Percentiles rank a stretch among this genome's conserved stretches.
phyloP scores from a whole-genome alignment of 2,888 invertebrate genomes.

The Ectobius pallidus region DNA sequence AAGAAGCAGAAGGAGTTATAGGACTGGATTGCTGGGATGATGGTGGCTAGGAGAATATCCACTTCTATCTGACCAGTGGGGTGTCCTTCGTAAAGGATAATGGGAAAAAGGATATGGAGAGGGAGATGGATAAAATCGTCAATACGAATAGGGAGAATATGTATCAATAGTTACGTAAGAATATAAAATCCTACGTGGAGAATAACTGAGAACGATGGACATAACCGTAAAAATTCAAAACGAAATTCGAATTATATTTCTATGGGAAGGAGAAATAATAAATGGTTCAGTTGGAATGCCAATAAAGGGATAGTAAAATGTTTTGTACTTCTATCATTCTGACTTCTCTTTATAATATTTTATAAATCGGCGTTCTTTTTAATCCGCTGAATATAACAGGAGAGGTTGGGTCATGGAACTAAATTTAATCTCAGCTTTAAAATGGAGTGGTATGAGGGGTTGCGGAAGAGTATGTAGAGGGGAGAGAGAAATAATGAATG shows the following conservation, averaged over 20 bases:
- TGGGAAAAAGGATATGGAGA: no score
- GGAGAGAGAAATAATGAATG: not conserved
- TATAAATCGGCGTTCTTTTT: not conserved
- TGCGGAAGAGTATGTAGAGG: not conserved
- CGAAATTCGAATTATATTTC: not conserved
- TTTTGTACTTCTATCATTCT: constrained; percentile 6
- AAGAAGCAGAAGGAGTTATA: no score
- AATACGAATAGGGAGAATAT: not conserved
- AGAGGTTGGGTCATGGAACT: not conserved
- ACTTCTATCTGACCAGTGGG: no score
- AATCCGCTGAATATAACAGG: not conserved
- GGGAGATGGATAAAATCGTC: not conserved
- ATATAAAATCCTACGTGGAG: not conserved
- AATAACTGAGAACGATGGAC: not conserved
- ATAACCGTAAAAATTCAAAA: not conserved
- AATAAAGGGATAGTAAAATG: no score
- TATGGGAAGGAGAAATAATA: not conserved
- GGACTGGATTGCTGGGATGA: no score
- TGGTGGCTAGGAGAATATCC: no score
- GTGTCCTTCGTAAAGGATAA: no score
- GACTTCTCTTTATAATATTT: no score
- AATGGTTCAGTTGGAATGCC: not conserved
- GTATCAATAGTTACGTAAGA: not conserved
- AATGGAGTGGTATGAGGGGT: not conserved
- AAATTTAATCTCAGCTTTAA: not conserved